phyloP scores from a whole-genome alignment of 2,113 vertebrate species.

The Meles meles region DNA sequence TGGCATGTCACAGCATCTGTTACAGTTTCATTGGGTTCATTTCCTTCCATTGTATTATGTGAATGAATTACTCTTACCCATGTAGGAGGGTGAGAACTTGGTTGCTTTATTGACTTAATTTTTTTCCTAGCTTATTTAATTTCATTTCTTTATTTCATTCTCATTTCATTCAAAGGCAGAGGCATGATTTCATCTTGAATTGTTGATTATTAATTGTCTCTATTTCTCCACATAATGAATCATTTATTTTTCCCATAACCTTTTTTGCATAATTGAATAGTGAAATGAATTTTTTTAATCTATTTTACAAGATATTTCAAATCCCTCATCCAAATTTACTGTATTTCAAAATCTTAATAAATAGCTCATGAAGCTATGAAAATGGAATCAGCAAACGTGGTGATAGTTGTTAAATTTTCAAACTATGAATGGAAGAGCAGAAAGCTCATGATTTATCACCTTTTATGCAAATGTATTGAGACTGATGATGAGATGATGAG shows the following conservation, averaged over 20 bases:
- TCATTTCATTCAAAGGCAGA: conserved; percentile 3
- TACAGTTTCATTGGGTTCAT: not conserved
- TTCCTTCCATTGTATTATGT: not conserved
- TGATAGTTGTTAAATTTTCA: conserved; percentile 2
- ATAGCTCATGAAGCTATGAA: not conserved
- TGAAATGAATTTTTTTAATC: not conserved
- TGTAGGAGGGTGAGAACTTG: not conserved
- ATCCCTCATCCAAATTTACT: not conserved
- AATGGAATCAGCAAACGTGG: not conserved
- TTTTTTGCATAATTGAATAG: conserved; percentile 44
- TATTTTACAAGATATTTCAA: not conserved
- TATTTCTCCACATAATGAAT: conserved; percentile 54
- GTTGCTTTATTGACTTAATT: not conserved
- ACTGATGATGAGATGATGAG: too few relatives aligned
- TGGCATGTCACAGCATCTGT: not conserved
- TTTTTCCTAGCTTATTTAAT: not conserved
- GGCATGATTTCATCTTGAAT: not conserved
- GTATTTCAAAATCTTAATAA: conserved; percentile 5
- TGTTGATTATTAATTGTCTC: conserved; percentile 52
- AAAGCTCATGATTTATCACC: not conserved
- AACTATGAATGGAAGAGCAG: not conserved
- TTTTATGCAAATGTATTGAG: not conserved
- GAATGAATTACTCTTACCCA: not conserved
- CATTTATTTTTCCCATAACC: conserved; percentile 30
- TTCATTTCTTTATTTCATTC: not conserved